A percentile compares a stretch with the other conserved stretches of the same genome.
Evolutionary conservation across 2,113 vertebrate genomes (phyloP).

Genomic region (Ptilonorhynchus violaceus): DNA sequence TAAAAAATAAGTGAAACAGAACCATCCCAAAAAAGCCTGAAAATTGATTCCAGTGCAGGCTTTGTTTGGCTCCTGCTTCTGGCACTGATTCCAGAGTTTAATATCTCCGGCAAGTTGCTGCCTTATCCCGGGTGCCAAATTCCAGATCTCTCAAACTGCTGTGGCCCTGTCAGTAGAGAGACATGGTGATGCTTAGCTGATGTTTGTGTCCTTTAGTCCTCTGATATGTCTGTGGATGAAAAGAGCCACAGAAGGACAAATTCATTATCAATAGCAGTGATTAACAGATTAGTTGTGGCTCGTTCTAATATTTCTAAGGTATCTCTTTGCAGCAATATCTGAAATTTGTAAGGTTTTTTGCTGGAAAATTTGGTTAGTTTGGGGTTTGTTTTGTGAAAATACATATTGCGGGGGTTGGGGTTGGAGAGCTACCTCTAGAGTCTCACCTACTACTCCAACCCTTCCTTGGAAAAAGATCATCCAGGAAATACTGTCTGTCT

Average conservation of each 20-base stretch:
- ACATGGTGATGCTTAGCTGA: background rate
- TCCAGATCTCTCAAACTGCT: background rate
- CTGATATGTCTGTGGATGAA: background rate
- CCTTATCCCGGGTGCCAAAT: background rate
- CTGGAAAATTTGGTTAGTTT: background rate
- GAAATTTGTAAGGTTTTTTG: background rate
- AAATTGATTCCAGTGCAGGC: conserved; percentile 48
- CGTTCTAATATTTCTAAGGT: background rate
- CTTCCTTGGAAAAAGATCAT: background rate
- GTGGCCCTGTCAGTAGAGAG: background rate
- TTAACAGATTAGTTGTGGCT: background rate
- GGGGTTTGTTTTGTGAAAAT: background rate
- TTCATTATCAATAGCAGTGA: background rate
- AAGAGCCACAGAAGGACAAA: background rate
- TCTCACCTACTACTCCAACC: background rate
- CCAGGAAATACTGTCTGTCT: background rate
- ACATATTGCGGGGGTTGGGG: background rate
- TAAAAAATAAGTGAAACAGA: conserved; percentile 41
- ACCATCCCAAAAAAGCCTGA: conserved; percentile 52
- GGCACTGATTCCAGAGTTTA: background rate
- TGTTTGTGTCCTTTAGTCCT: background rate
- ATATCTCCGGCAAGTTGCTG: background rate
- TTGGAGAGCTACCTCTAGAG: background rate
- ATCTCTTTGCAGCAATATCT: background rate
- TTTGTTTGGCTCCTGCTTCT: conserved; percentile 48